phyloP scores from a whole-genome alignment of 2,888 invertebrate genomes.

The Eristalis pertinax region DNA sequence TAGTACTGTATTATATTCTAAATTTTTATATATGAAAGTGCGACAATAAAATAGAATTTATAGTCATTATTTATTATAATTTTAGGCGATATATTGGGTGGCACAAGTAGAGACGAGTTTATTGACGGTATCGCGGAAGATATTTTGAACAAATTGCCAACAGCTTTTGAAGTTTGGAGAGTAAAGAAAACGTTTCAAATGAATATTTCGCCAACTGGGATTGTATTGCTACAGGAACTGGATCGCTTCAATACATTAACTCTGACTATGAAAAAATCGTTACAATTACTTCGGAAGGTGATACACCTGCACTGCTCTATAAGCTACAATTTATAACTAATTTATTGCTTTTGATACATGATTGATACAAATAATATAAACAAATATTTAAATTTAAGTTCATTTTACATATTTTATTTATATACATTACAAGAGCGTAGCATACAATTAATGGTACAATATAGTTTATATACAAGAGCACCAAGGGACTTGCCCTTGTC shows the following conservation, averaged over 20 bases:
- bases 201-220: conserved; percentile 90
- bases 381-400: neutral
- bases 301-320: conserved; percentile 18
- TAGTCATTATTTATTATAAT: conserved; percentile 6
- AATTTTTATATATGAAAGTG: no score
- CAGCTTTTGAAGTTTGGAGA: conserved; percentile 89
- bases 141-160: conserved; percentile 89
- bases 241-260: conserved; percentile 93
- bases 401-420: neutral
- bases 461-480: no score
- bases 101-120: conserved; percentile 92
- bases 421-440: neutral
- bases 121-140: conserved; percentile 91
- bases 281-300: conserved; percentile 87
- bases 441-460: no score
- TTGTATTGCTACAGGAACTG: conserved; percentile 93
- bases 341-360: no score
- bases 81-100: conserved; percentile 86
- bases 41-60: neutral
- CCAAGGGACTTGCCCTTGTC: no score
- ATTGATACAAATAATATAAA: no score
- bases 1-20: neutral
- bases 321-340: no score
- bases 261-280: conserved; percentile 86
- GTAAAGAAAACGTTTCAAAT: conserved; percentile 90